Evolutionary conservation across 2,888 invertebrate genomes (phyloP).

Genomic region (Digitonthophagus gazella): DNA sequence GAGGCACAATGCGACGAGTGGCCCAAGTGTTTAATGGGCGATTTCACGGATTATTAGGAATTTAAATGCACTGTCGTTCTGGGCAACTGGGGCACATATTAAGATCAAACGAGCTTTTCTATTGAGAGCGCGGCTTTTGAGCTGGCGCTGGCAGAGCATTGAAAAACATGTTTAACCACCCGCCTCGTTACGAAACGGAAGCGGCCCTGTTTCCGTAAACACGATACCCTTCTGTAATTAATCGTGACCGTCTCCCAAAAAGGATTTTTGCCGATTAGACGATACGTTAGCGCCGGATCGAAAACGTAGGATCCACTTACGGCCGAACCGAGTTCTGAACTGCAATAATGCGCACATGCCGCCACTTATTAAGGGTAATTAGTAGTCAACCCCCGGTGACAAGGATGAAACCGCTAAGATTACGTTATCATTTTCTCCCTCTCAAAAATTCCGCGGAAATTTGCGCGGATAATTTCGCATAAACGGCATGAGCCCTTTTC

Average conservation of each 20-base stretch:
- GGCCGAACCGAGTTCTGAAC: constrained; percentile 47
- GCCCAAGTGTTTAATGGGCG: constrained; percentile 33
- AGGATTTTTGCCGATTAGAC: too few species aligned
- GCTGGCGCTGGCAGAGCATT: constrained; percentile 40
- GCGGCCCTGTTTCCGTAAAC: constrained; percentile 43
- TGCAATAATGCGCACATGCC: constrained; percentile 49
- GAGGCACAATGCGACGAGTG: constrained; percentile 35
- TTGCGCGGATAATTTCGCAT: background rate
- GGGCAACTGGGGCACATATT: constrained; percentile 47
- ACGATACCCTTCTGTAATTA: constrained; percentile 37
- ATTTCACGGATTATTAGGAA: constrained; percentile 42
- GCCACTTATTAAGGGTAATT: constrained; percentile 49
- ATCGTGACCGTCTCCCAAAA: background rate
- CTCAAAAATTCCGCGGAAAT: background rate
- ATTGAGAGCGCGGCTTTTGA: constrained; percentile 43
- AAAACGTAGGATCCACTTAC: constrained; percentile 27
- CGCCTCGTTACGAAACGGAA: constrained; percentile 37
- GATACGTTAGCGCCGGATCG: background rate
- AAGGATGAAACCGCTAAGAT: background rate
- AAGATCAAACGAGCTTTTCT: constrained; percentile 50
- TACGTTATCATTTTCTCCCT: background rate
- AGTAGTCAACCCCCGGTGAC: constrained; percentile 43
- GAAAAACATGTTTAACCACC: constrained; percentile 45
- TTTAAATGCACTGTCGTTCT: constrained; percentile 29
- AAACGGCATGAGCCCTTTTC: background rate